These are phyloP conservation scores for Arvicanthis niloticus DNA, from an alignment of 2,113 vertebrate species.

Conservation along the genomic window DNA sequence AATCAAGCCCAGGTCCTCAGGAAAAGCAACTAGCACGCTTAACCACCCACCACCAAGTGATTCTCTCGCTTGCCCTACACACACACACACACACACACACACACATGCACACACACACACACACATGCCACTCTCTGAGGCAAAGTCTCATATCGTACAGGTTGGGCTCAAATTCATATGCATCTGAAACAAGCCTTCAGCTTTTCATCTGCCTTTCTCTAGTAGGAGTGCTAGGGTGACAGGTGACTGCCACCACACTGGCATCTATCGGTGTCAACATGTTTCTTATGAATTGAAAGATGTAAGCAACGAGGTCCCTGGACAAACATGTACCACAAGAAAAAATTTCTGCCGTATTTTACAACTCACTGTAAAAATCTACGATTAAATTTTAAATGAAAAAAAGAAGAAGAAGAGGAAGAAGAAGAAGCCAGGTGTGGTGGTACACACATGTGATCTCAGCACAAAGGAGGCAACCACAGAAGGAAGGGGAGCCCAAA, in stretches of 20 bases:
- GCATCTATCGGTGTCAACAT: neutral
- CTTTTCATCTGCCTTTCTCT: neutral
- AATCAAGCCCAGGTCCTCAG: neutral
- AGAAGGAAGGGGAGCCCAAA: neutral
- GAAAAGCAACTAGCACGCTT: neutral
- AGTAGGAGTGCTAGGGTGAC: neutral
- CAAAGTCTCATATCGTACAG: neutral
- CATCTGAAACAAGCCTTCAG: neutral
- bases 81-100: too few relatives aligned
- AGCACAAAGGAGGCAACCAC: neutral
- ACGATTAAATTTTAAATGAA: neutral
- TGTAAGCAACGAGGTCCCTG: neutral
- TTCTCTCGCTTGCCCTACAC: neutral
- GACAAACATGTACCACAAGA: neutral
- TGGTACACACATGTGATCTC: neutral
- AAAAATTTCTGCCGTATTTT: neutral
- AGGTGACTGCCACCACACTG: neutral
- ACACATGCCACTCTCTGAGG: neutral
- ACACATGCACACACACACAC: neutral
- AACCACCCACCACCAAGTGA: too few relatives aligned
- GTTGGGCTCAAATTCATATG: neutral
- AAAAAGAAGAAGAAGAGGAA: too few relatives aligned
- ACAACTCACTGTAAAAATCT: neutral
- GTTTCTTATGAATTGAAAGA: neutral
- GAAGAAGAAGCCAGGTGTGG: neutral